Evolutionary conservation across 2,888 invertebrate species (phyloP).

Genomic region (Trachelus iudaicus): DNA sequence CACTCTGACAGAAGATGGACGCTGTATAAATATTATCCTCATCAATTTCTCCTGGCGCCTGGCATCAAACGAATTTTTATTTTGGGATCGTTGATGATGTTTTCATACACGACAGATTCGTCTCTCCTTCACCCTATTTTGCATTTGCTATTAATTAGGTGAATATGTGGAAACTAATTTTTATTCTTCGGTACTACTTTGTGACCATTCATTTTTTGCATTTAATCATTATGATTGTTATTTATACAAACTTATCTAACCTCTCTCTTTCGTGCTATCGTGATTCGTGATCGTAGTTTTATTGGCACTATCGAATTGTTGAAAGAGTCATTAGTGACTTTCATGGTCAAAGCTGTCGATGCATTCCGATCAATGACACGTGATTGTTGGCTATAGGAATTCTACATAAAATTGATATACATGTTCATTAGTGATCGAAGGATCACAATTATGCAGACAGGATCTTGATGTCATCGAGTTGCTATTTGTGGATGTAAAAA

Average conservation of each 20-base stretch:
- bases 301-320: no score
- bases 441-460: neutral
- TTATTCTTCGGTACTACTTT: neutral
- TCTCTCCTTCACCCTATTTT: neutral
- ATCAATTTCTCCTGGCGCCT: neutral
- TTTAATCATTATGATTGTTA: neutral
- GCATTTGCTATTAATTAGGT: neutral
- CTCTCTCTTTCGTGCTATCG: neutral
- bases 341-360: neutral
- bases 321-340: neutral
- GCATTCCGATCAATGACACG: neutral
- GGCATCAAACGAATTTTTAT: neutral
- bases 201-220: neutral
- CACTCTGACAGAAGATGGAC: neutral
- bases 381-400: neutral
- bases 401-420: neutral
- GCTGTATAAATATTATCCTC: neutral
- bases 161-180: neutral
- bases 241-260: neutral
- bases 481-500: neutral
- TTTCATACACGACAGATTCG: neutral
- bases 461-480: neutral
- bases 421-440: neutral
- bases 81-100: neutral
- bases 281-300: no score